Evolutionary conservation across 2,888 invertebrate species (phyloP), one percentile per base, ranked within the genome.

Genomic region (Aricia artaxerxes): DNA sequence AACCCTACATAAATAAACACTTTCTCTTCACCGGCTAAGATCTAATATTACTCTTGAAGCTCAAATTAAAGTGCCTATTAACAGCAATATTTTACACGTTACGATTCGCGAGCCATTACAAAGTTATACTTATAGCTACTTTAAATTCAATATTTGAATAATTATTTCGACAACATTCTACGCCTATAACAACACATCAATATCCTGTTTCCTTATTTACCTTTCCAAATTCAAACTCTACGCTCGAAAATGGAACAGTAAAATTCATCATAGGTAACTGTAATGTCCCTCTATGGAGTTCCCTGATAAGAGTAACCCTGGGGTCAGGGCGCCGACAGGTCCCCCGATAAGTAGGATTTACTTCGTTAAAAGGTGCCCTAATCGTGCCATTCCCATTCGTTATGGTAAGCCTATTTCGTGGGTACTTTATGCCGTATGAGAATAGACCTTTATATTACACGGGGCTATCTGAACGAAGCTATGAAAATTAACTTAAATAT

Each of bases 301-400:
- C 88, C 85, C 82, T 83, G 87, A 87, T 87, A 87, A 88, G 87
- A 85, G 83, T 83, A 82, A 83, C 82, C 85, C 81, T 72, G 75
- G 85, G 85, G 85, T 85, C 85, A 85, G 80, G 78, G 78, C 83
- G 84, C 76, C 84, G 85, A 85, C 85, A 85, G 84, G 84, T 83
- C 82, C 81, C 53, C 86, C 88, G 91, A 91, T 92, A 92, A 92
- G 89, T 88, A 85, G 90, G 90, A 92, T 92, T 93, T 93, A 93
- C 92, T 92, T 93, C 92, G 90, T 92, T 92, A 93, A 94, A 94
- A 94, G 93, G 93, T 92, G 90, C 90, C 91, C 88, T 92, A 93
- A 94, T 93, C 88, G 89, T 90, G 90, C 88, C 92, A 87, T 92
- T 91, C 88, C 90, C 92, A 92, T 93, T 91, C 90, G 90, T 93